Evolutionary conservation across 2,797 vertebrate genomes (phyloP), one percentile per base, ranked within the genome.

Genomic region (Poeciliopsis paucimaculata): DNA sequence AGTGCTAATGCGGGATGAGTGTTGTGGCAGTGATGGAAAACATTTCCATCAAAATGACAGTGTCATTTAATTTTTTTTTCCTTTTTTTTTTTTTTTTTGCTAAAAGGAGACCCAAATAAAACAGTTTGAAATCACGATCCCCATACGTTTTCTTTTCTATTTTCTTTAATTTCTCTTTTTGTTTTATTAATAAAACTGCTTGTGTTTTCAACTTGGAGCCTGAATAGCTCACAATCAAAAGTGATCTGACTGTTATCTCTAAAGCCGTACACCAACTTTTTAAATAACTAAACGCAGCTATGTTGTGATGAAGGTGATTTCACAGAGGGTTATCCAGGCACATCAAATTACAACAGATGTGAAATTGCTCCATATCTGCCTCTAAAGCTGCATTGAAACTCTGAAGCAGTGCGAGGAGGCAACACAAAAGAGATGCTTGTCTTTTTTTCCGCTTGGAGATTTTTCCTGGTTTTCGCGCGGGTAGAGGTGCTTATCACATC

Each of bases 321-420:
- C 92, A 94, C 93, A 93, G 89, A 88, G 93, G 90, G 92, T 87
- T 91, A 94, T 94, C 89, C 88, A 82, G 84, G 87, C 90, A 91
- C 92, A 92, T 94, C 91, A 94, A 93, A 94, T 94, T 94, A 94
- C 92, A 94, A 93, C 93, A 95, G 93, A 94, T 93, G 94, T 93
- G 93, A 93, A 94, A 95, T 93, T 93, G 91, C 93, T 91, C 87
- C 90, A 86, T 88, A 90, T 93, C 89, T 90, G 87, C 90, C 87
- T 83, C 88, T 88, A 90, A 94, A 93, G 88, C 90, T 53, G 77
- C 92, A 92, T 90, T 90, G 91, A 94, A 92, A 88, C 86, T 90
- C 88, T 76, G 85, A 90, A 86, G 87, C 89, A 53, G 90, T 84
- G 86, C 71, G 84, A 82, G 82, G 86, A 85, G 89, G 89, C 86